Evolutionary conservation across 2,113 vertebrate genomes (phyloP), one percentile per base, ranked within the genome.

Genomic region (Cyanistes caeruleus): DNA sequence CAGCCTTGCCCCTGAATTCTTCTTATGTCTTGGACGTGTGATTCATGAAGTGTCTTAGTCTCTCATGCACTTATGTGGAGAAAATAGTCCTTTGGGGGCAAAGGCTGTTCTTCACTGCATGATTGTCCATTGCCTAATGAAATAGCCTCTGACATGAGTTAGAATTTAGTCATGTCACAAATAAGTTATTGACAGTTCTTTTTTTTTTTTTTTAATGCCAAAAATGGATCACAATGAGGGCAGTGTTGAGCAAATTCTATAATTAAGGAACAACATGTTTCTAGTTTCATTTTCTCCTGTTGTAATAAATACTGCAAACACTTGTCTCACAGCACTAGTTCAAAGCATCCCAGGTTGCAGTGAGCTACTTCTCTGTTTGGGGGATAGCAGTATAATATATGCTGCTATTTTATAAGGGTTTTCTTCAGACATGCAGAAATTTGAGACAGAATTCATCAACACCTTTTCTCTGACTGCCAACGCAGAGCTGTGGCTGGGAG

Each of bases 371-470:
- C 52, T 78, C 64, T 92, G 79, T 89, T 95, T 87, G 73, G 65
- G 68, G 80, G n/a, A 72, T 81, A 95, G 83, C 76, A 53, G 68
- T 56, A 35, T 78, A 94, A 91, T 87, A 56, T 48, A 94, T 86
- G 90, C 80, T 81, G 68, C 76, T 95, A 75, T 74, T 96, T 95
- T 77, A 64, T 81, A 72, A 84, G 80, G 80, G 60, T 73, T 90
- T 96, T 88, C 92, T 96, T 96, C 90, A 94, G 95, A 93, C 93
- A 77, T 3, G 76, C 83, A 93, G 90, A 88, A 95, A 96, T 93
- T 87, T 92, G 93, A 95, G 92, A 93, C 92, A 81, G 93, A 95
- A 94, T 93, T 95, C 92, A 95, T 92, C 96, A 95, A 94, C 95
- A 95, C 92, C 90, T 96, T 94, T 92, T 53, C 95, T 81, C 85